A percentile compares a stretch with the other conserved stretches of the same genome.
Evolutionary conservation across 2,888 invertebrate genomes (phyloP).

Genomic region (Limnephilus lunatus): DNA sequence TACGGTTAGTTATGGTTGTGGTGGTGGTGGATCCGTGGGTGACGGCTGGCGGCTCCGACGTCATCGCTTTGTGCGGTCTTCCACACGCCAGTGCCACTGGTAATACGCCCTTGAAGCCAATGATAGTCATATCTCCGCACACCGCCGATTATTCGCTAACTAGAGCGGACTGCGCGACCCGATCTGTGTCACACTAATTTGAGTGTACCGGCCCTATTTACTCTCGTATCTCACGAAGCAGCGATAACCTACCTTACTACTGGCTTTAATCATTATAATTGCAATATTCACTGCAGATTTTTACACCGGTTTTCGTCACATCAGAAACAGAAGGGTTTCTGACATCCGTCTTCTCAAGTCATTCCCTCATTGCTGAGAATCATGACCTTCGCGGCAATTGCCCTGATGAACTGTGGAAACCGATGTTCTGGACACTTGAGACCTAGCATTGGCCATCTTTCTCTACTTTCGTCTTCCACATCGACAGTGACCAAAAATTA

Average conservation of each 20-base stretch:
- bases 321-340: not conserved
- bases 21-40: slow-evolving; percentile 7
- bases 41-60: slow-evolving; percentile 20
- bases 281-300: not conserved
- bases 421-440: not conserved
- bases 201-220: slow-evolving; percentile 40
- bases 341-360: not conserved
- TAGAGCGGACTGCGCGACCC: slow-evolving; percentile 45
- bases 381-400: not conserved
- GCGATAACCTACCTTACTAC: slow-evolving; percentile 16
- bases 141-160: slow-evolving; percentile 50
- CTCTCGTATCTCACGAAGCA: not conserved
- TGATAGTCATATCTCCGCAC: slow-evolving; percentile 47
- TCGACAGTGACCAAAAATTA: not conserved
- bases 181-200: slow-evolving; percentile 58
- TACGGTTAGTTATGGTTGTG: not conserved
- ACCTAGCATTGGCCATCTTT: not conserved
- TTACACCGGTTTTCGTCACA: too few relatives aligned
- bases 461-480: not conserved
- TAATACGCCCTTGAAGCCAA: slow-evolving; percentile 52
- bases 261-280: not conserved
- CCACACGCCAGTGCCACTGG: slow-evolving; percentile 33
- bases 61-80: slow-evolving; percentile 41
- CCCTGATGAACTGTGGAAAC: not conserved
- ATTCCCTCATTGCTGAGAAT: not conserved